Percentiles rank a stretch among this genome's conserved stretches.
Conservation (phyloP, 2,797 vertebrate species). For the Natrix natrix region DNA sequence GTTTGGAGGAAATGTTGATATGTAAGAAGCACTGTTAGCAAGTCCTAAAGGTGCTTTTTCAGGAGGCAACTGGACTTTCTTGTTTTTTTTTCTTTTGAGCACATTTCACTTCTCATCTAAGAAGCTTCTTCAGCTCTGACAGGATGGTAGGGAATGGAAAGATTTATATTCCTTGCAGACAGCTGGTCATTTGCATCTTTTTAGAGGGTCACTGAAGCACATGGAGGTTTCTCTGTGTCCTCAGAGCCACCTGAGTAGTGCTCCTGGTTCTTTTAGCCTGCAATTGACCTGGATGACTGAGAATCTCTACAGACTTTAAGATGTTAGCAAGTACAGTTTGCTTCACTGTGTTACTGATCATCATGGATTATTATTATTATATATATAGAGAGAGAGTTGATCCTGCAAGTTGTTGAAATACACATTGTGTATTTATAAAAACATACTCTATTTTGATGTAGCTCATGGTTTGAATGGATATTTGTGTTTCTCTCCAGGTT, state of each 20-base stretch:
- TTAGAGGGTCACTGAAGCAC: too few species aligned
- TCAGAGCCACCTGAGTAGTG: too few species aligned
- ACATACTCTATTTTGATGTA: background rate
- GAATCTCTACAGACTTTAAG: background rate
- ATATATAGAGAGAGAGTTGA: background rate
- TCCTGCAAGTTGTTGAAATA: background rate
- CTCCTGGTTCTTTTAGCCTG: too few species aligned
- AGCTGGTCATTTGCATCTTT: too few species aligned
- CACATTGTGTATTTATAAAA: background rate
- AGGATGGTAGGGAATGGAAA: too few species aligned
- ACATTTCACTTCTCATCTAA: too few species aligned
- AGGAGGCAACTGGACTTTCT: too few species aligned
- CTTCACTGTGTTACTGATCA: background rate
- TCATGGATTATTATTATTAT: background rate
- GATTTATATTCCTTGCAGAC: too few species aligned
- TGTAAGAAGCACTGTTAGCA: background rate
- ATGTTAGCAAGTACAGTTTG: background rate
- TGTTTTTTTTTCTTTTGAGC: too few species aligned
- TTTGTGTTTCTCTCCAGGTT: background rate
- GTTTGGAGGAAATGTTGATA: background rate
- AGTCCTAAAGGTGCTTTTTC: background rate
- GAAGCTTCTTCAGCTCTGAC: too few species aligned
- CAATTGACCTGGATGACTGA: too few species aligned
- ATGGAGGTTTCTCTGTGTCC: too few species aligned
- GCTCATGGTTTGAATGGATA: background rate